Conservation (phyloP, 2,797 vertebrate species). For the Bufotes viridis region DNA sequence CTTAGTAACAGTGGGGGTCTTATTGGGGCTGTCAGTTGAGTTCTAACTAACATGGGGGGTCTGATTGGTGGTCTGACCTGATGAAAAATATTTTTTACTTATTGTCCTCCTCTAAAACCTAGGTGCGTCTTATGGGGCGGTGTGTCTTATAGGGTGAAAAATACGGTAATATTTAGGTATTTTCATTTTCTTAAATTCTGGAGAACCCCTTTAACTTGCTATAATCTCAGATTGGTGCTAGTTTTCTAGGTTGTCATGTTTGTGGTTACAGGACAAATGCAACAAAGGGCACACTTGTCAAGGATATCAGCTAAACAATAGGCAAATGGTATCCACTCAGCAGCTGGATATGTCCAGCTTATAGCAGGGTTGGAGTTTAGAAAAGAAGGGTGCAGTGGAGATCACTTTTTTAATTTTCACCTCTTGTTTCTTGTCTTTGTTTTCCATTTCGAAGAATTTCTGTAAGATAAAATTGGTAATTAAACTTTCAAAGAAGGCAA, state of each 20-base stretch:
- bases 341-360: background rate
- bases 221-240: too few species aligned
- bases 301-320: background rate
- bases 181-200: too few species aligned
- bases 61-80: too few species aligned
- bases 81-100: too few species aligned
- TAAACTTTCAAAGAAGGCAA: background rate
- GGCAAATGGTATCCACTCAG: background rate
- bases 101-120: too few species aligned
- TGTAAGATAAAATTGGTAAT: conserved; percentile 61
- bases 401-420: conserved; percentile 64
- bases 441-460: conserved; percentile 78
- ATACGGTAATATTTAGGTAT: too few species aligned
- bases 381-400: background rate
- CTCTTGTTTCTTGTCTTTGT: conserved; percentile 76
- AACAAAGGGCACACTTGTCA: background rate
- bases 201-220: too few species aligned
- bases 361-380: background rate
- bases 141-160: too few species aligned
- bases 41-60: too few species aligned
- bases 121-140: too few species aligned
- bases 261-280: background rate
- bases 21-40: too few species aligned
- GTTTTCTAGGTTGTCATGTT: background rate
- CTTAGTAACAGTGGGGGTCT: too few species aligned